A percentile compares a stretch with the other conserved stretches of the same genome.
These are phyloP conservation scores for Drosophila sechellia DNA, from an alignment of 1,140 invertebrate species.

Conservation along the genomic window DNA sequence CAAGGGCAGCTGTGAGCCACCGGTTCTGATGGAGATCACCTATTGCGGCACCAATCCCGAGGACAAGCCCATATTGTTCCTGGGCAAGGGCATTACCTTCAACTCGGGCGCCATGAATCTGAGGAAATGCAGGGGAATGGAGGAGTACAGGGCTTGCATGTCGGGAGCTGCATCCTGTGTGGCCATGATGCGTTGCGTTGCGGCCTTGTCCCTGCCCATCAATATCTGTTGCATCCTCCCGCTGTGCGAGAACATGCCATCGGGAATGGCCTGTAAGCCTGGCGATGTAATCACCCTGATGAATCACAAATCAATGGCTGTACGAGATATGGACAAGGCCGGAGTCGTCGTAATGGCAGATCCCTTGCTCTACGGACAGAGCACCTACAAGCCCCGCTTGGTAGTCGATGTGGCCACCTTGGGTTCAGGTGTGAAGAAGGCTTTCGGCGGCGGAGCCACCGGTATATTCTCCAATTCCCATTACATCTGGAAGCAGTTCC, in stretches of 20 bases:
- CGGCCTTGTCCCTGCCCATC: slow-evolving; percentile 70
- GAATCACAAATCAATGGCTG: slow-evolving; percentile 93
- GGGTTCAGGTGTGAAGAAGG: slow-evolving; percentile 72
- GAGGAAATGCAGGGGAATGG: slow-evolving; percentile 89
- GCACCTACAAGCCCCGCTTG: slow-evolving; percentile 87
- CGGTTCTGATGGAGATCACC: slow-evolving; percentile 89
- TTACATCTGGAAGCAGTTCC: slow-evolving; percentile 87
- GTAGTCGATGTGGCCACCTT: slow-evolving; percentile 93
- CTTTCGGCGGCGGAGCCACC: slow-evolving; percentile 90
- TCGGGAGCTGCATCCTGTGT: slow-evolving; percentile 70
- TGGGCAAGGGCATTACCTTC: slow-evolving; percentile 96
- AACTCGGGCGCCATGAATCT: slow-evolving; percentile 92
- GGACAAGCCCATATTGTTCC: slow-evolving; percentile 86
- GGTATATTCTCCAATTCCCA: slow-evolving; percentile 92
- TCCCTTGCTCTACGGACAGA: slow-evolving; percentile 91
- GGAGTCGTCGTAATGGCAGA: slow-evolving; percentile 95
- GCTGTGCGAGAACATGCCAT: slow-evolving; percentile 95
- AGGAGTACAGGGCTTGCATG: slow-evolving; percentile 95
- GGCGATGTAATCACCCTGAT: slow-evolving; percentile 93
- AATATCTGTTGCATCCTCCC: slow-evolving; percentile 66
- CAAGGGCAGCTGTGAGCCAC: slow-evolving; percentile 90
- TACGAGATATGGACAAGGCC: slow-evolving; percentile 92
- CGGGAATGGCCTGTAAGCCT: slow-evolving; percentile 92
- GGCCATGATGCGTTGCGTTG: slow-evolving; percentile 66
- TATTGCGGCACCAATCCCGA: slow-evolving; percentile 85